phyloP scores from a whole-genome alignment of 2,888 invertebrate species.

The Ligdia adustata region DNA sequence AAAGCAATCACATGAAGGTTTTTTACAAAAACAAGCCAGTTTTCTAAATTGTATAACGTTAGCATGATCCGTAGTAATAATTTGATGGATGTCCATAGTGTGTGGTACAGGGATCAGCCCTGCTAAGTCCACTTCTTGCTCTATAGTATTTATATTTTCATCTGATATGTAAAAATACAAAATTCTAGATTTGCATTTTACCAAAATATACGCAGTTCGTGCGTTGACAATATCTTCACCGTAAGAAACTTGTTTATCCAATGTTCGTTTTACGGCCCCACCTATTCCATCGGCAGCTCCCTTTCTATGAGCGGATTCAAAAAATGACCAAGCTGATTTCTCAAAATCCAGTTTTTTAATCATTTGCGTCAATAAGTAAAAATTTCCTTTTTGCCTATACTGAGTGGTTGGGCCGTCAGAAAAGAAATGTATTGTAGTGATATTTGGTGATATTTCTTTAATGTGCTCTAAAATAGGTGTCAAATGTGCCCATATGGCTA shows the following conservation, averaged over 20 bases:
- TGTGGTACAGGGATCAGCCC: background rate
- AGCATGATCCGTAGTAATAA: background rate
- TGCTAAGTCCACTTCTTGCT: background rate
- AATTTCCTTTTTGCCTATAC: constrained; percentile 10
- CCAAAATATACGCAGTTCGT: background rate
- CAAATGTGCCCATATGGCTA: constrained; percentile 12
- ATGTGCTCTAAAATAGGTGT: background rate
- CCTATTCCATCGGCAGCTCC: constrained; percentile 33
- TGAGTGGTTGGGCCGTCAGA: constrained; percentile 11
- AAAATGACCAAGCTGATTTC: constrained; percentile 25
- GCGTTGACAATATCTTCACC: constrained; percentile 1
- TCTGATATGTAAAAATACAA: background rate
- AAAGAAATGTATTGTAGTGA: constrained; percentile 6
- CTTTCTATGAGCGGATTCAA: constrained; percentile 28
- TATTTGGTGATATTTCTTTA: background rate
- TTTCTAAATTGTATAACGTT: background rate
- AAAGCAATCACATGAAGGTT: background rate
- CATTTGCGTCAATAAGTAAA: constrained; percentile 9
- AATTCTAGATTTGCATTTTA: background rate
- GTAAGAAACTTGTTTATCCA: constrained; percentile 5
- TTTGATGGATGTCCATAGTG: background rate
- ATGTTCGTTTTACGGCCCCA: constrained; percentile 21
- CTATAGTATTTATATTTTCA: background rate
- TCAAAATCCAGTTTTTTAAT: constrained; percentile 6
- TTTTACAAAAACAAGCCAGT: background rate